Conservation (phyloP, 2,113 vertebrate species). For the Sclerurus mexicanus region DNA sequence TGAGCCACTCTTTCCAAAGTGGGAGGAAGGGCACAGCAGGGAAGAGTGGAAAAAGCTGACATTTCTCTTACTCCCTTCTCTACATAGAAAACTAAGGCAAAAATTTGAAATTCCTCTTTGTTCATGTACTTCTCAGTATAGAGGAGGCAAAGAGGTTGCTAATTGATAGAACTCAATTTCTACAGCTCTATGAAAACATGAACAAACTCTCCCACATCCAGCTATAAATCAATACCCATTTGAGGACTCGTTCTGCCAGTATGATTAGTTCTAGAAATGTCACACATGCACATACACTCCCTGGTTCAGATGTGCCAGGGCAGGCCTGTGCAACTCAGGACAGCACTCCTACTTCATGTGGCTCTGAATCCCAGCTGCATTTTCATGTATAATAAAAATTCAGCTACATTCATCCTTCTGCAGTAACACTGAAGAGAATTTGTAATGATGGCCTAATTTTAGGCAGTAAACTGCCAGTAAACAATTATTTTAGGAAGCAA, state of each 20-base stretch:
- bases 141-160: not conserved
- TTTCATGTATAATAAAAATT: not conserved
- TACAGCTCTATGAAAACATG: not conserved
- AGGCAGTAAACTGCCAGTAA: not conserved
- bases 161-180: not conserved
- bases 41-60: not conserved
- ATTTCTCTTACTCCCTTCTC: not conserved
- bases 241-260: not conserved
- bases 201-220: not conserved
- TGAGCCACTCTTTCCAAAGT: not conserved
- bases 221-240: slow-evolving; percentile 12
- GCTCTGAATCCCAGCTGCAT: not conserved
- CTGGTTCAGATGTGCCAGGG: not conserved
- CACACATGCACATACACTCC: not conserved
- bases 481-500: not conserved
- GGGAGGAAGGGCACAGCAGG: not conserved
- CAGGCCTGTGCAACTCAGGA: not conserved
- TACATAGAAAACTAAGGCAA: not conserved
- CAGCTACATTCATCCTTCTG: not conserved
- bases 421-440: not conserved
- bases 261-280: not conserved
- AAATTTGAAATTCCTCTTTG: not conserved
- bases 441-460: not conserved
- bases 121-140: not conserved
- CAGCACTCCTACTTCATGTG: fast-evolving